Base-by-base conservation (phyloP, 1,140 invertebrate species). In the Drosophila takahashii region DNA sequence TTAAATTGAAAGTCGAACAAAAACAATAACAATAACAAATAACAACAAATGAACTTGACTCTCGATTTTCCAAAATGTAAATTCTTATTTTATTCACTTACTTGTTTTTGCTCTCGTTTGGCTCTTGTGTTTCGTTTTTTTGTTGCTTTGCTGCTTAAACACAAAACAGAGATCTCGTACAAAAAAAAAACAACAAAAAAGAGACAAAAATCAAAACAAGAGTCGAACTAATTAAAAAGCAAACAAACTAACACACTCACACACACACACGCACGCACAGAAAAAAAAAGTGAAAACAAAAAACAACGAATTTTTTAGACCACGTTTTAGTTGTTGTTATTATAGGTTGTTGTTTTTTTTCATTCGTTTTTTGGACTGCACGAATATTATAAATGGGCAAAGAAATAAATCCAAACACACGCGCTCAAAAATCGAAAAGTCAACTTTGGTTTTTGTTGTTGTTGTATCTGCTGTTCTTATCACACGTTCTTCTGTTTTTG, bases 171-270 rank as follows among this genome's bases (percentile, higher is more conserved):
- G 54, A 61, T 44, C 44, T 41, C 69, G 48, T 29, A 44, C 32
- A 22, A 27, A 29, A 65, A 34, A 53, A 66, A 61, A 57, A n/a
- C n/a, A n/a, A n/a, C n/a, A n/a, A 45, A 42, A 41, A 41, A 41
- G 37, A 48, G 47, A 48, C 48, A 71, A 64, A 72, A 77, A 79
- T 77, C 67, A 72, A 61, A 78, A 79, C 54, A 62, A 69, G 70
- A 67, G 74, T 62, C 71, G 66, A 85, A 77, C 72, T 80, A 84
- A 85, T 85, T 85, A 84, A 85, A 69, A 80, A 56, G 58, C 74
- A 80, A 81, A 81, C 72, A 81, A 69, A 77, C 59, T 65, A 50
- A 70, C 13, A 48, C 42, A 72, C 51, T 37, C 32, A 47, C 70
- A 70, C 72, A 48, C 53, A 57, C 41, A 51, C 54, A 39, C 58